phyloP scores from a whole-genome alignment of 2,797 vertebrate species.

The Scleropages formosus region DNA sequence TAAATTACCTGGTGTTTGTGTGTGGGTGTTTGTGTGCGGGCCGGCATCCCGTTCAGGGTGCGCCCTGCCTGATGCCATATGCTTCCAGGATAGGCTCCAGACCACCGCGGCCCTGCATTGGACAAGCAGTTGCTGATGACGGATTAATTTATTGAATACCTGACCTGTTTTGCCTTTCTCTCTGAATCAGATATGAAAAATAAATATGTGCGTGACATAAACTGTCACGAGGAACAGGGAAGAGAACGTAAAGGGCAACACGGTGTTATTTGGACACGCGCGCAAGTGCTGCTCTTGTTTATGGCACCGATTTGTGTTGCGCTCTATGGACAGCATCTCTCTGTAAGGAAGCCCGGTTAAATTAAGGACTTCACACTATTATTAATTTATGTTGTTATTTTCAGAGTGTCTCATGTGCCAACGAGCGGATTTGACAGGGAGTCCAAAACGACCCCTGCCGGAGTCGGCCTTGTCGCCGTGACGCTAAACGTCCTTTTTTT shows the following conservation, averaged over 20 bases:
- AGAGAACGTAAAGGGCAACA: not conserved
- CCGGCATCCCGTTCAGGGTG: too few relatives aligned
- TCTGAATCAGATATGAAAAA: too few relatives aligned
- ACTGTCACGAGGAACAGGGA: not conserved
- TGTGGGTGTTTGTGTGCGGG: too few relatives aligned
- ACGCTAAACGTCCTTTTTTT: not conserved
- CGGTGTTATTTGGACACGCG: slow-evolving; percentile 3
- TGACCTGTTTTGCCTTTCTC: too few relatives aligned
- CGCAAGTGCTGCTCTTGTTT: not conserved
- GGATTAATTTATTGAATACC: too few relatives aligned
- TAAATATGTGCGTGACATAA: too few relatives aligned
- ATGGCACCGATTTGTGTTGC: not conserved
- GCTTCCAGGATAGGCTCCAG: too few relatives aligned
- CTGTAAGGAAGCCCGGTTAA: not conserved
- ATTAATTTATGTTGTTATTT: slow-evolving; percentile 18
- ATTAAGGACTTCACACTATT: not conserved
- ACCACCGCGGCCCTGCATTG: too few relatives aligned
- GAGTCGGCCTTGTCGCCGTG: not conserved
- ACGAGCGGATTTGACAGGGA: not conserved
- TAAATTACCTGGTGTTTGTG: too few relatives aligned
- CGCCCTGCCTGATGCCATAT: too few relatives aligned
- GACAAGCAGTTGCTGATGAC: too few relatives aligned
- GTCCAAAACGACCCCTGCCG: not conserved
- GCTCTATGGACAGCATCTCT: not conserved
- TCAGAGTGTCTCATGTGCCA: not conserved